phyloP scores from a whole-genome alignment of 2,797 vertebrate genomes.

The Neoniphon sammara region DNA sequence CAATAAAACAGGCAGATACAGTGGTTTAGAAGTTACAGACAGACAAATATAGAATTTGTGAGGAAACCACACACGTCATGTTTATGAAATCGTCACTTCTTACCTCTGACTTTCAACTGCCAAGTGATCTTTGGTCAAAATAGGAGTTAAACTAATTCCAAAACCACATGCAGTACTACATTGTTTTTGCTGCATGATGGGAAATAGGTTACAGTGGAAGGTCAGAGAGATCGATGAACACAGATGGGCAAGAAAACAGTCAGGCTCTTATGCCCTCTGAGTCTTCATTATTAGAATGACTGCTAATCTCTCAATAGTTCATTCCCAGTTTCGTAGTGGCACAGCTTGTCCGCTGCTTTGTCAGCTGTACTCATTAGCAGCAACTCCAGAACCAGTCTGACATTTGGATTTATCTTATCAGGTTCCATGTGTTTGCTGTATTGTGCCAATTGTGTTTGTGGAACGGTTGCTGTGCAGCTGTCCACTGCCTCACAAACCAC shows the following conservation, averaged over 20 bases:
- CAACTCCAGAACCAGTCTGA: constrained; percentile 4
- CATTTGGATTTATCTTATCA: constrained; percentile 47
- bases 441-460: constrained; percentile 38
- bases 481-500: constrained; percentile 10
- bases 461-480: constrained; percentile 62
- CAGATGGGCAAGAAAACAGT: constrained; percentile 3
- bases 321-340: constrained; percentile 24
- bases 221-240: neutral
- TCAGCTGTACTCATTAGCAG: constrained; percentile 16
- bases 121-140: no score
- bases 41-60: no score
- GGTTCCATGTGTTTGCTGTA: constrained; percentile 25
- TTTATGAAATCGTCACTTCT: no score
- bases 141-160: neutral
- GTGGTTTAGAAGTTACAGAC: no score
- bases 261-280: neutral
- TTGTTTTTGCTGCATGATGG: neutral
- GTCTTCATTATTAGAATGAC: neutral
- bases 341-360: constrained; percentile 15
- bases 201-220: neutral
- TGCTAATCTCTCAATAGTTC: neutral
- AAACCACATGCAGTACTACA: neutral
- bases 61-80: no score
- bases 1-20: no score
- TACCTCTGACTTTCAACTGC: neutral